Evolutionary conservation across 2,113 vertebrate genomes (phyloP), one percentile per base, ranked within the genome.

Genomic region (Mirounga angustirostris): DNA sequence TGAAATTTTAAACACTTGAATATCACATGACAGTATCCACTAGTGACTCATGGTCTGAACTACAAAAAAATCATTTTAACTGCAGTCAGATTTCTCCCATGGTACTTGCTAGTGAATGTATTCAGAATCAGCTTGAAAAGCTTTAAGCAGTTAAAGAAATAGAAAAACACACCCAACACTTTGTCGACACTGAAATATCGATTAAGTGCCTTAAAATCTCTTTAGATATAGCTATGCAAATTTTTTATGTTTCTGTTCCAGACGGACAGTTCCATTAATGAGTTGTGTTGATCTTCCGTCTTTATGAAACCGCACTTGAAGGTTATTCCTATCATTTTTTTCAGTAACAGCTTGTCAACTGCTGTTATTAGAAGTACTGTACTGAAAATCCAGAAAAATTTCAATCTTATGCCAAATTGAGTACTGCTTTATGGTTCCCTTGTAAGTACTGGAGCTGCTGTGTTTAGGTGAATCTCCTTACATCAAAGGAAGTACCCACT

Each of bases 211-310:
- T 99, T 99, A 99, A 98, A 99, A 99, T 98, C 99, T 99, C 99
- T 99, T 99, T 99, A 99, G 99, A 99, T 99, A 99, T 99, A 99
- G 99, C 99, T 99, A 99, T 99, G 99, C 99, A 99, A 99, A 99
- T 98, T 99, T 99, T 99, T 99, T 98, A 98, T 98, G 98, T 98
- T 99, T 97, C 98, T 98, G 98, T 98, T 98, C 92, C 94, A 97
- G 97, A 97, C 40, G 67, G 98, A 99, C 97, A 94, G 97, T 98
- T 95, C 97, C 98, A 98, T 98, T 98, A 98, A 97, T 96, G 88
- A 96, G 96, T 97, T 98, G 98, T 99, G 97, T 96, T 98, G 98
- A 98, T 99, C 96, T 98, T 98, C 96, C 97, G 98, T 99, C 97
- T 96, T 98, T 98, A 98, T 96, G 97, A 98, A 98, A 98, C 58